Conservation (phyloP, 2,113 vertebrate species). For the Alethe castanea region DNA sequence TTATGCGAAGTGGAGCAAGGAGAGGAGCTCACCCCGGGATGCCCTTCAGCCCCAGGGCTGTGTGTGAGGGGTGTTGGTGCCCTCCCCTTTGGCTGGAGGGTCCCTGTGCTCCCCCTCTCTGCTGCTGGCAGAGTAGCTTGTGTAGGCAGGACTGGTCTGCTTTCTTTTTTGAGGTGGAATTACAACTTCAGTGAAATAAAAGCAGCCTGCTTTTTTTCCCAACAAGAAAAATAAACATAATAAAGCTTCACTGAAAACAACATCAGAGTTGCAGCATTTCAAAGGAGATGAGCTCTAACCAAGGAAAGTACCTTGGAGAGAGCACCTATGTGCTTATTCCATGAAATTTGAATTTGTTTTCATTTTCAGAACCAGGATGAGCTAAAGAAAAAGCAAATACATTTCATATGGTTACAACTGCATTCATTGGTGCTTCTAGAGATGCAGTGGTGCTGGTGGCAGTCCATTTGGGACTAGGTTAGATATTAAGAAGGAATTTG, state of each 20-base stretch:
- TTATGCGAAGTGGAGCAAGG: background rate
- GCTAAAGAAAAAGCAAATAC: background rate
- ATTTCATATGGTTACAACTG: background rate
- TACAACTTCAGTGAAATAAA: background rate
- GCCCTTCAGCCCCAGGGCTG: background rate
- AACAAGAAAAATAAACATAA: background rate
- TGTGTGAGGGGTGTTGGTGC: background rate
- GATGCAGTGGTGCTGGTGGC: fast-evolving
- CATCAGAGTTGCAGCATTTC: background rate
- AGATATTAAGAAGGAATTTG: background rate
- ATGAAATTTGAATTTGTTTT: background rate
- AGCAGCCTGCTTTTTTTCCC: background rate
- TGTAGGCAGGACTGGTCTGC: background rate
- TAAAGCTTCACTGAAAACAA: background rate
- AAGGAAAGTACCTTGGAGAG: background rate
- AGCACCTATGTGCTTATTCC: background rate
- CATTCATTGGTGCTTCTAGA: background rate
- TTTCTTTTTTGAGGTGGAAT: background rate
- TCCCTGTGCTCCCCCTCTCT: background rate
- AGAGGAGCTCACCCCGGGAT: background rate
- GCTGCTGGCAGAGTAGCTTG: background rate
- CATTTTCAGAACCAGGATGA: background rate
- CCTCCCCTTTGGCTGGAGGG: too few species aligned
- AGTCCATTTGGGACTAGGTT: background rate
- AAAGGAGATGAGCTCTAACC: background rate